These are phyloP conservation scores for Gallinago paraguaiae DNA, from an alignment of 2,113 vertebrate genomes.

Conservation along the genomic window DNA sequence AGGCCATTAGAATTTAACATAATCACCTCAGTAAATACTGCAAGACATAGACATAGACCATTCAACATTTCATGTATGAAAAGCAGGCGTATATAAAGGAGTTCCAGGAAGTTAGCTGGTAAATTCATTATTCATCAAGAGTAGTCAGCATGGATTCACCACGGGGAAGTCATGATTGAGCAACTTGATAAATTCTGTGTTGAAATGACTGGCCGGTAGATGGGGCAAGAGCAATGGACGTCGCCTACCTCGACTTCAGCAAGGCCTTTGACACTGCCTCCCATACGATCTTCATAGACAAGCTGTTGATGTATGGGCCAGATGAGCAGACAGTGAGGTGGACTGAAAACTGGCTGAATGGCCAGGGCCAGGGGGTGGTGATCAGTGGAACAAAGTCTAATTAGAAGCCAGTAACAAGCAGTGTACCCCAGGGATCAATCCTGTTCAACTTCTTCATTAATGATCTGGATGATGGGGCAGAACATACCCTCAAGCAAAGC, in stretches of 20 bases:
- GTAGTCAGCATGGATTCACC: neutral
- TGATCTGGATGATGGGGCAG: neutral
- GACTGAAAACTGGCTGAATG: neutral
- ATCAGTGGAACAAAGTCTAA: neutral
- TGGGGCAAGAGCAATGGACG: neutral
- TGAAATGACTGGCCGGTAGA: neutral
- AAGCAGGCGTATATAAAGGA: neutral
- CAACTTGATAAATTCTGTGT: neutral
- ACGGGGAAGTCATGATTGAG: neutral
- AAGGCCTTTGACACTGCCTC: neutral
- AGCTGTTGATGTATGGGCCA: neutral
- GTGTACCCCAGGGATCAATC: neutral
- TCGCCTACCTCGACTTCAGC: neutral
- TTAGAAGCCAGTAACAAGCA: neutral
- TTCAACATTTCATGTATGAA: neutral
- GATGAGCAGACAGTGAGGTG: neutral
- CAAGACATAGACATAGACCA: neutral
- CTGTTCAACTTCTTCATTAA: neutral
- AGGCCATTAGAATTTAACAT: neutral
- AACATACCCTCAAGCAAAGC: neutral
- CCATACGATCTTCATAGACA: fast-evolving
- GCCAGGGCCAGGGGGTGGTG: neutral
- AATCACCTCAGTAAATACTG: neutral
- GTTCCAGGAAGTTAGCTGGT: neutral
- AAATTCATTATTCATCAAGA: neutral